phyloP scores from a whole-genome alignment of 2,888 invertebrate species.

The Papilio elwesi region DNA sequence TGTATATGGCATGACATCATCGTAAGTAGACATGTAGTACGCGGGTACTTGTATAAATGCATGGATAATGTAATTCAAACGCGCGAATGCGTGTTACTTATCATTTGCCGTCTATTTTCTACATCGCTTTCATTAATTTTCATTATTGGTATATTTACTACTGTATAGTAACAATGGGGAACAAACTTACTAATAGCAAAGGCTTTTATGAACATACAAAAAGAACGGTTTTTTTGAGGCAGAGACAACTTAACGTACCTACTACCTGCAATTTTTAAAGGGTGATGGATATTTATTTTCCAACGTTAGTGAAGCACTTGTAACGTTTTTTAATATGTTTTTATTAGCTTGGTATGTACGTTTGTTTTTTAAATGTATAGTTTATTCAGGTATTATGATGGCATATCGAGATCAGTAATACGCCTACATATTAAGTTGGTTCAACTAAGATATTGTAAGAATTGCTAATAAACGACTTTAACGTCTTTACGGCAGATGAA shows the following conservation, averaged over 20 bases:
- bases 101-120: background rate
- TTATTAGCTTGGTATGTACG: too few species aligned
- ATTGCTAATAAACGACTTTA: background rate
- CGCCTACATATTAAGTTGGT: background rate
- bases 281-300: too few species aligned
- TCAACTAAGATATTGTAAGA: background rate
- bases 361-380: too few species aligned
- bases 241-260: too few species aligned
- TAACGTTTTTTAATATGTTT: too few species aligned
- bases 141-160: background rate
- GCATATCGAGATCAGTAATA: too few species aligned
- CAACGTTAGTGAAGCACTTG: too few species aligned
- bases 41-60: background rate
- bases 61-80: constrained; percentile 14
- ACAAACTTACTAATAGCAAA: background rate
- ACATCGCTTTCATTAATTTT: background rate
- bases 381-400: too few species aligned
- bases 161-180: background rate
- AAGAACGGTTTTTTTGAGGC: too few species aligned
- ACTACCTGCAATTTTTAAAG: too few species aligned
- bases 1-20: constrained; percentile 7
- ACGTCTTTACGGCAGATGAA: background rate
- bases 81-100: constrained; percentile 9
- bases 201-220: background rate
- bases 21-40: background rate